Evolutionary conservation across 2,888 invertebrate species (phyloP).

Genomic region (Coenonympha glycerion): DNA sequence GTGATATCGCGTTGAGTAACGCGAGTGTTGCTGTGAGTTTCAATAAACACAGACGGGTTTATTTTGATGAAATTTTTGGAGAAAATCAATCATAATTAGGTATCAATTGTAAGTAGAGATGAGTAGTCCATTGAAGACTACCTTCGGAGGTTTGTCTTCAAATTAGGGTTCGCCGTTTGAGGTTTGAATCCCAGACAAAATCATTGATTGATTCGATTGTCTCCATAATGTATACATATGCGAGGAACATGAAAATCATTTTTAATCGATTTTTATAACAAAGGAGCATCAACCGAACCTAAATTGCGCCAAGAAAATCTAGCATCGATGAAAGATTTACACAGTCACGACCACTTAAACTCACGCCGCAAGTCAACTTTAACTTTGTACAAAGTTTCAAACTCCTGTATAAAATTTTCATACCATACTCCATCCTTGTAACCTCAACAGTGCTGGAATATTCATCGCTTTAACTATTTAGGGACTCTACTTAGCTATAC

Average conservation of each 20-base stretch:
- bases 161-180: no score
- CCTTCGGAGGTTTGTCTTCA: no score
- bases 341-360: not conserved
- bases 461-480: conserved; percentile 12
- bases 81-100: no score
- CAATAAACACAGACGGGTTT: conserved; percentile 22
- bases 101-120: no score
- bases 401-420: conserved; percentile 8
- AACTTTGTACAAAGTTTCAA: not conserved
- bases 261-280: no score
- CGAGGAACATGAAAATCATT: no score
- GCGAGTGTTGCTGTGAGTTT: conserved; percentile 5
- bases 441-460: conserved; percentile 3
- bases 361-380: not conserved
- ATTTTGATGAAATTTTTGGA: not conserved
- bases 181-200: no score
- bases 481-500: conserved; percentile 17
- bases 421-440: not conserved
- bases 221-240: no score
- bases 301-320: no score
- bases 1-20: not conserved
- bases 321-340: not conserved
- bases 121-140: no score
- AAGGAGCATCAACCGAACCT: no score
- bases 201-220: no score